Evolutionary conservation across 2,888 invertebrate species (phyloP).

Genomic region (Saturnia pavonia): DNA sequence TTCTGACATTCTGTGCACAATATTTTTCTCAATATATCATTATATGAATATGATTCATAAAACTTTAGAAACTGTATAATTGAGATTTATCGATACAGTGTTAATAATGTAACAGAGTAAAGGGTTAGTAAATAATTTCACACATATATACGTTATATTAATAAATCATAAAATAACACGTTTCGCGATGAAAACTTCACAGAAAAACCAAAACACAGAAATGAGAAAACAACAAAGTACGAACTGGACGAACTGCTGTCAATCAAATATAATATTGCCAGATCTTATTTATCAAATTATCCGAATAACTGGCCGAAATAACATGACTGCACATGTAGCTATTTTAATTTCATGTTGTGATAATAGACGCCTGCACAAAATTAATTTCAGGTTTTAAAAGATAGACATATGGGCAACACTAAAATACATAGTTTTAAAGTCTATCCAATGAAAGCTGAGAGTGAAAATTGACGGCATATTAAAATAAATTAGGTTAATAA

Average conservation of each 20-base stretch:
- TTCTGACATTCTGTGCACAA: conserved; percentile 34
- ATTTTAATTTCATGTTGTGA: background rate
- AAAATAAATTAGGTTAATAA: no score
- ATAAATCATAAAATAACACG: background rate
- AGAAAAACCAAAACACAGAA: background rate
- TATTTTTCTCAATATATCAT: background rate
- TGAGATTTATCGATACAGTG: background rate
- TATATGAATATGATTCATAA: background rate
- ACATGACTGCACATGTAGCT: background rate
- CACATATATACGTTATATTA: background rate
- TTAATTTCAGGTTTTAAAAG: no score
- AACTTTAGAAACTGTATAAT: background rate
- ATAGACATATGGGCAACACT: no score
- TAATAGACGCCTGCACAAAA: background rate
- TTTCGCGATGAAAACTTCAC: background rate
- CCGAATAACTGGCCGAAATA: background rate
- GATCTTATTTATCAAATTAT: background rate
- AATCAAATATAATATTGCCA: background rate
- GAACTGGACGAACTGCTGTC: background rate
- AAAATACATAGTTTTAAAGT: no score
- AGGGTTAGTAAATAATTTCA: background rate
- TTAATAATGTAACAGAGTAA: background rate
- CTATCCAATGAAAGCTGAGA: no score
- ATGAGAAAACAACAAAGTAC: background rate
- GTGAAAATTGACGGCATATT: no score